Percentiles rank a stretch among this genome's conserved stretches.
phyloP scores from a whole-genome alignment of 1,140 invertebrate genomes.

The Drosophila rufa region DNA sequence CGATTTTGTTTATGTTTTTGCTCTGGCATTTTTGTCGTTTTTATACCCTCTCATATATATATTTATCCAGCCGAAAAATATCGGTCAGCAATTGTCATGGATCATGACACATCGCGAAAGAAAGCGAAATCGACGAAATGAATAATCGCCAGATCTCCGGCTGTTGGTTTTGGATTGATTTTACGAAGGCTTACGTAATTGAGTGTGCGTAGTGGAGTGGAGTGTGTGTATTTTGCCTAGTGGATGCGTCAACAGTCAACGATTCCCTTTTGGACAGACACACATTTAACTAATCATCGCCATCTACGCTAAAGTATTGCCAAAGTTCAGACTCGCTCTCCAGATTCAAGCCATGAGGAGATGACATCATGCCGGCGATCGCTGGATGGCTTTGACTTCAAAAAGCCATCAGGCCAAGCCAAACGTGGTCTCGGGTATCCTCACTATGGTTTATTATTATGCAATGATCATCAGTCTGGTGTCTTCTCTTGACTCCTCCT shows the following conservation, averaged over 20 bases:
- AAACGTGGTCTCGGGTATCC: constrained; percentile 46
- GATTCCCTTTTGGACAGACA: constrained; percentile 26
- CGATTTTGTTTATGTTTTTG: constrained; percentile 51
- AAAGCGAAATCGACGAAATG: constrained; percentile 65
- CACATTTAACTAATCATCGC: constrained; percentile 66
- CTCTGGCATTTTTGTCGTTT: constrained; percentile 31
- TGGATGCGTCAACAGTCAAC: constrained; percentile 52
- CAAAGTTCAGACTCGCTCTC: constrained; percentile 44
- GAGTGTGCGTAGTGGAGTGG: neutral
- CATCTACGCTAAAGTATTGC: constrained; percentile 57
- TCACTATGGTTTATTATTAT: constrained; percentile 70
- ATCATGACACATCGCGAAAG: constrained; percentile 71
- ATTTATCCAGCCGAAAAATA: constrained; percentile 36
- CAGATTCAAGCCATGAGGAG: constrained; percentile 28
- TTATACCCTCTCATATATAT: constrained; percentile 1
- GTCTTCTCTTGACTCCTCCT: constrained; percentile 1
- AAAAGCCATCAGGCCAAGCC: constrained; percentile 52
- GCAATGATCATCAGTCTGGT: constrained; percentile 62
- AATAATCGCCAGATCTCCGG: constrained; percentile 53
- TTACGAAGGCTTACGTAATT: constrained; percentile 49
- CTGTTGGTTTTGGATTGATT: constrained; percentile 30
- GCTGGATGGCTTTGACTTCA: constrained; percentile 37
- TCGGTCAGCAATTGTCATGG: constrained; percentile 70
- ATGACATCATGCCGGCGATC: constrained; percentile 59
- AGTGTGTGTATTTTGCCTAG: constrained; percentile 20